phyloP scores from a whole-genome alignment of 1,140 invertebrate species.

The Mesaphorura yosii region DNA sequence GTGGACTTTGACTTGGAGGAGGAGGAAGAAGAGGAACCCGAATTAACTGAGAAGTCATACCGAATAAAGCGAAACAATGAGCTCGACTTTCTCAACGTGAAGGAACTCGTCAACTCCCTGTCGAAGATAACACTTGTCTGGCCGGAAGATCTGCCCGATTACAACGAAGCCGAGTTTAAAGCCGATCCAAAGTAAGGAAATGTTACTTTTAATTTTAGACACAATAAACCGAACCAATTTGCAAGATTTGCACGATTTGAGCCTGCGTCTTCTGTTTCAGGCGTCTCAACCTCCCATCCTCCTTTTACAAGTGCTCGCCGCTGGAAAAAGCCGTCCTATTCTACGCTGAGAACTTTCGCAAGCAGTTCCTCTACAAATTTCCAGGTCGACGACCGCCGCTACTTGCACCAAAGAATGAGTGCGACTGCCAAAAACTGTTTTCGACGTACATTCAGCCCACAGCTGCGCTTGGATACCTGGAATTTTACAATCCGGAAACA shows the following conservation, averaged over 20 bases:
- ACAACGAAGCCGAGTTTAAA: slow-evolving; percentile 13
- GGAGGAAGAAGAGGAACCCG: neutral
- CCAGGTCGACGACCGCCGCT: slow-evolving; percentile 57
- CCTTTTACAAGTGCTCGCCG: slow-evolving; percentile 56
- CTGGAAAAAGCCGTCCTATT: slow-evolving; percentile 61
- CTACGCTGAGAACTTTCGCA: slow-evolving; percentile 70
- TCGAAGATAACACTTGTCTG: slow-evolving; percentile 25
- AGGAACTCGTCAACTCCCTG: slow-evolving; percentile 20
- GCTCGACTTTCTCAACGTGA: slow-evolving; percentile 17
- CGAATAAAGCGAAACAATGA: neutral
- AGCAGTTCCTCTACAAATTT: slow-evolving; percentile 57
- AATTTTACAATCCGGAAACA: slow-evolving; percentile 20
- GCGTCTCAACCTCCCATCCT: too few relatives aligned
- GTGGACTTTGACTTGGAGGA: slow-evolving; percentile 1
- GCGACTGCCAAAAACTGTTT: slow-evolving; percentile 34
- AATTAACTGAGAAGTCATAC: neutral
- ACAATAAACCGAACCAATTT: too few relatives aligned
- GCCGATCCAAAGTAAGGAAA: slow-evolving; percentile 12
- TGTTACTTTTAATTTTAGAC: neutral
- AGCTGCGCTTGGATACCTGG: slow-evolving; percentile 21
- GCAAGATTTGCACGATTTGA: too few relatives aligned
- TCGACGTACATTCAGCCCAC: slow-evolving; percentile 28
- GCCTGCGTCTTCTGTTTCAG: too few relatives aligned
- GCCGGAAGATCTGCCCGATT: slow-evolving; percentile 24
- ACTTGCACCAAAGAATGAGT: slow-evolving; percentile 68